Evolutionary conservation across 1,140 invertebrate genomes (phyloP), one percentile per base, ranked within the genome.

Genomic region (Steinernema feltiae): DNA sequence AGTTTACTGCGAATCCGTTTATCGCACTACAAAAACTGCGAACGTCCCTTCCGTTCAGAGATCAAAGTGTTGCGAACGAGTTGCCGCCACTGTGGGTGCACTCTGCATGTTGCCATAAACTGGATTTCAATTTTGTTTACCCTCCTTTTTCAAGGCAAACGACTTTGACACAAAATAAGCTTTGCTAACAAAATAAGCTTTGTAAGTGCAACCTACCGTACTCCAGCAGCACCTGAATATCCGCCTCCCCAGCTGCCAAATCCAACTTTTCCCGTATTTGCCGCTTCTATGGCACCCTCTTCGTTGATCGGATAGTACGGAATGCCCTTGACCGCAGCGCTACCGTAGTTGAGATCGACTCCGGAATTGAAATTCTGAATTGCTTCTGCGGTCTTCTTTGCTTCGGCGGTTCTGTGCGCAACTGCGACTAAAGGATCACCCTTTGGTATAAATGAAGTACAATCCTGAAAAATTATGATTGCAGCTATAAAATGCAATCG

Each of bases 301-400:
- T 79, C 77, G 32, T 80, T 80, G 32, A 80, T 79, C 18, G 79
- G 79, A 48, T 80, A 80, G 30, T 74, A 80, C 17, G 79, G 79
- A 72, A 80, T 73, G 30, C 79, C 79, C 31, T 69, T 71, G 0
- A 78, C 78, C 21, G 27, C 48, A 48, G 72, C 74, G 17, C 69
- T 76, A 70, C 78, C 78, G 21, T 77, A 32, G 41, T 76, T 76
- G 0, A 79, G 24, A 30, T 76, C 78, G n/a, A 79, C 75, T 29
- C 72, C 72, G 30, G 78, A 79, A 48, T 35, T 27, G 48, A 79
- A 79, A 27, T 35, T 32, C 35, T 46, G n/a, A n/a, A 46, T n/a
- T 41, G 7, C 53, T 63, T 63, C 15, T 17, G 53, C 15, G 74
- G 21, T 53, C 71, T 41, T 78, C 74, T n/a, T 72, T 17, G 76